Percentiles rank a stretch among this genome's conserved stretches.
phyloP scores from a whole-genome alignment of 2,113 vertebrate species.

The Craseonycteris thonglongyai region DNA sequence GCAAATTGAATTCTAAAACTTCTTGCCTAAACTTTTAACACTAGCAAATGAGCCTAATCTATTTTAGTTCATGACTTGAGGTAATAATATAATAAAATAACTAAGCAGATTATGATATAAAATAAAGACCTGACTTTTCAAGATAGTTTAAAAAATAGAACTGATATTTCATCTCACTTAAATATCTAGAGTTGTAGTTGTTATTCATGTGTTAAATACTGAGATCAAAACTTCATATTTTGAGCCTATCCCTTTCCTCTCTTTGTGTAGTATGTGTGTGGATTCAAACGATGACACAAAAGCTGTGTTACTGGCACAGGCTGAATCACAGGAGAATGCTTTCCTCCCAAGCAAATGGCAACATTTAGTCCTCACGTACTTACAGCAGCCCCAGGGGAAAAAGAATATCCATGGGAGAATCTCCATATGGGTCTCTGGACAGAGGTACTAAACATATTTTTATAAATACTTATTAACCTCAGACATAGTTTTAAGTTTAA shows the following conservation, averaged over 20 bases:
- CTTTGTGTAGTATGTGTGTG: conserved; percentile 86
- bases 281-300: conserved; percentile 94
- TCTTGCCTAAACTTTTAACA: conserved; percentile 22
- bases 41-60: not conserved
- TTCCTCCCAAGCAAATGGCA: conserved; percentile 89
- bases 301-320: conserved; percentile 90
- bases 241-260: conserved; percentile 17
- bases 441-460: conserved; percentile 83
- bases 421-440: conserved; percentile 91
- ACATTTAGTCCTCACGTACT: conserved; percentile 91
- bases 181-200: not conserved
- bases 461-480: not conserved
- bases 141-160: not conserved
- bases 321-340: conserved; percentile 86
- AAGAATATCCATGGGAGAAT: conserved; percentile 89
- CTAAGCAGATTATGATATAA: not conserved
- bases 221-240: conserved; percentile 4
- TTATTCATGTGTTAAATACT: not conserved
- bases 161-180: not conserved
- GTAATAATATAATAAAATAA: not conserved
- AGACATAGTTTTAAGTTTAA: not conserved
- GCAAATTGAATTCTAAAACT: conserved; percentile 13
- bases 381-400: conserved; percentile 92
- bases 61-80: conserved; percentile 10
- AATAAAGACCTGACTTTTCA: not conserved